These are phyloP conservation scores for Pelodytes ibericus DNA, from an alignment of 2,797 vertebrate species.

Conservation along the genomic window DNA sequence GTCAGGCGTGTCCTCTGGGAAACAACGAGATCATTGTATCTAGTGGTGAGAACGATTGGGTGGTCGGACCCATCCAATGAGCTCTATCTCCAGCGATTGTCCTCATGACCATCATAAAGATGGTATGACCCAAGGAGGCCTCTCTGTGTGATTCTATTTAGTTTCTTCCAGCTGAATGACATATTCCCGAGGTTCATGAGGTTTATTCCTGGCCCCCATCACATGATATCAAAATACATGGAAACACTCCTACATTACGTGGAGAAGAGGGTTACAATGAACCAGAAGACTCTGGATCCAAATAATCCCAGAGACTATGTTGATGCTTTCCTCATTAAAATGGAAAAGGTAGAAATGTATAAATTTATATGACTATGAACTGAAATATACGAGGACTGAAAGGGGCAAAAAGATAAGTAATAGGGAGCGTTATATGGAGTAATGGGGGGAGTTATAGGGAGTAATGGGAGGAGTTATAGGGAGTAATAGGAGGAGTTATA, in stretches of 20 bases:
- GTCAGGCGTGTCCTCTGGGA: no score
- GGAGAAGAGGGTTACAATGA: not conserved
- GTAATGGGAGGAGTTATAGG: no score
- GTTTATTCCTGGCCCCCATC: conserved; percentile 38
- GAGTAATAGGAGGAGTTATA: conserved; percentile 48
- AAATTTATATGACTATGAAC: no score
- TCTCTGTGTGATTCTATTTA: not conserved
- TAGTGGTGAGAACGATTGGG: no score
- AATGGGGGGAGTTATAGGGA: not conserved
- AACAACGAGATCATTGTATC: no score
- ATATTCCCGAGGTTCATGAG: conserved; percentile 54
- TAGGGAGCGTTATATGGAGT: not conserved
- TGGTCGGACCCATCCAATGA: no score
- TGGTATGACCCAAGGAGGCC: not conserved
- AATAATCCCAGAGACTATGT: conserved; percentile 57
- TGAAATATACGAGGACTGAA: no score
- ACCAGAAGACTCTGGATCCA: conserved; percentile 41
- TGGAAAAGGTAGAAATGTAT: conserved; percentile 25
- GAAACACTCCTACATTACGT: conserved; percentile 36
- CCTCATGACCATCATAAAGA: no score
- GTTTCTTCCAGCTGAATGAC: conserved; percentile 18
- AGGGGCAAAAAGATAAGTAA: not conserved
- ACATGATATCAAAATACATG: conserved; percentile 7
- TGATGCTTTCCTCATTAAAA: conserved; percentile 60
- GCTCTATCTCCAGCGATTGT: no score